Conservation (phyloP, 2,888 invertebrate species). For the Synergus itoensis region DNA sequence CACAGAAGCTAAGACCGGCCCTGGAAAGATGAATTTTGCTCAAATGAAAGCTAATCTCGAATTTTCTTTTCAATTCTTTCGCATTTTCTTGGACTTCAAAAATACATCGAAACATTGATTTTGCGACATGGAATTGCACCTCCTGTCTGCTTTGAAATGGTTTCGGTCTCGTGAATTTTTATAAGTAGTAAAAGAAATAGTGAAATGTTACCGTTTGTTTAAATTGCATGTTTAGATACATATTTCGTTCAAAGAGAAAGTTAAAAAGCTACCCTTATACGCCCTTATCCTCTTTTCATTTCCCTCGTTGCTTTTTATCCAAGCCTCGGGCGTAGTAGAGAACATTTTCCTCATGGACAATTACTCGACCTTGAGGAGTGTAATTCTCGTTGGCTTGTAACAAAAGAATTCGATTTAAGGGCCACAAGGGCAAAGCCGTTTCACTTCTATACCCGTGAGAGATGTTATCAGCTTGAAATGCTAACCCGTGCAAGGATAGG, state of each 20-base stretch:
- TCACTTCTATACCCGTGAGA: slow-evolving; percentile 48
- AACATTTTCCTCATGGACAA: not conserved
- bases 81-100: too few relatives aligned
- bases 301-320: not conserved
- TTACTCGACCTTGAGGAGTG: not conserved
- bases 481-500: slow-evolving; percentile 46
- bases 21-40: too few relatives aligned
- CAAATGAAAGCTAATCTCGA: too few relatives aligned
- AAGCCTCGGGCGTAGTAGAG: not conserved
- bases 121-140: too few relatives aligned
- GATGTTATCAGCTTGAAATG: slow-evolving; percentile 53
- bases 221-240: not conserved
- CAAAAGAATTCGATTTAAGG: not conserved
- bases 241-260: not conserved
- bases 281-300: not conserved
- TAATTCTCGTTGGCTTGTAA: not conserved
- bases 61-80: too few relatives aligned
- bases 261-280: not conserved
- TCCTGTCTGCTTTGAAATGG: too few relatives aligned
- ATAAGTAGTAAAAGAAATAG: not conserved
- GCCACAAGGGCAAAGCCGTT: slow-evolving; percentile 40
- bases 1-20: too few relatives aligned
- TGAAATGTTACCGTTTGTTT: not conserved
- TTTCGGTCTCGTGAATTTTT: not conserved
- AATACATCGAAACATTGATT: too few relatives aligned